Base-by-base conservation (phyloP, 1,140 invertebrate species). In the Agrypnia vestita region DNA sequence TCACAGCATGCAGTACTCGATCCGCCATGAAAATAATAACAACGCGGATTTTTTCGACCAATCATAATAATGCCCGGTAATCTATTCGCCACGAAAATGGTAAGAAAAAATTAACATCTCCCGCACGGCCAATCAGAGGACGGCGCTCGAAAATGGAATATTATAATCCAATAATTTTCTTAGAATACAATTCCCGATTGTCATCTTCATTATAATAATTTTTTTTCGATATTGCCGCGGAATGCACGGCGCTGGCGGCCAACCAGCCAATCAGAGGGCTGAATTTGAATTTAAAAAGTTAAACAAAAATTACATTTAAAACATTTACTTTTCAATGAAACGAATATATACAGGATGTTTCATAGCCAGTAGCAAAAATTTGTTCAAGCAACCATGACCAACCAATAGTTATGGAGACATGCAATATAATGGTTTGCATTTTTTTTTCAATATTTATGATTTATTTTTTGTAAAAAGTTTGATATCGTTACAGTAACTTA, bases 101-200 rank as follows among this genome's bases (percentile, higher is more conserved):
- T 15, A 69, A 11, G 46, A 69, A 69, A 69, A 69, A 69, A 64
- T 59, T 17, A 69, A 69, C 64, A 49, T 47, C 64, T 46, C 64
- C 49, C 4, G 13, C n/a, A 11, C 43, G 44, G 44, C 64, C 64
- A 69, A 69, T 69, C 43, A 15, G 43, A 49, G 64, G 8, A 3
- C 64, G 64, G 7, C 64, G 17, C 17, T 47, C 64, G n/a, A 69
- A 75, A 75, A 56, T 75, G 73, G 73, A 75, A 69, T 75, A 75
- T 75, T 75, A 43, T 75, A 78, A 80, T 67, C 74, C 81, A 74
- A 74, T 82, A 82, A 82, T 82, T 82, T 82, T 82, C 78, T 76
- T 3, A 78, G 81, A 82, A 82, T 64, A 79, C 51, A 82, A 62
- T 80, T 81, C 71, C 67, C 0, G 51, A 82, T 79, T 82, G 78